Evolutionary conservation across 2,113 vertebrate genomes (phyloP), one percentile per base, ranked within the genome.

Genomic region (Boleophthalmus pectinirostris): DNA sequence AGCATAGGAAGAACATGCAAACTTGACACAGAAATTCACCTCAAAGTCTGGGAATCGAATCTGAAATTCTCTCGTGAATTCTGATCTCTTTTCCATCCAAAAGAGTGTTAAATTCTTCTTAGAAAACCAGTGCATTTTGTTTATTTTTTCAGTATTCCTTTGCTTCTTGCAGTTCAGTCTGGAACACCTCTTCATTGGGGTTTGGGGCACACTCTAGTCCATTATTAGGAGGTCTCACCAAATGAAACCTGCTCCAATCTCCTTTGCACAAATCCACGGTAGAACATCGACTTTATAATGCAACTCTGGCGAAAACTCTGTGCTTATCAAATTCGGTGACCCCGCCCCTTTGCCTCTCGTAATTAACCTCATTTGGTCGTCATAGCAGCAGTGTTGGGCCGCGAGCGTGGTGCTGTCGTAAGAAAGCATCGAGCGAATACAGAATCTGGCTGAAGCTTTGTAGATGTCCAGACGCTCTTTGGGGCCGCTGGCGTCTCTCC

Each of bases 201-300:
- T 95, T 97, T 67, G 93, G 92, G 0, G 82, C 47, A 1, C 95
- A 97, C 63, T 23, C 89, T 0, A 81, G 78, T 24, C 95, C 95
- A 0, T 96, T 97, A 91, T 96, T 96, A 74, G 96, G 96, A 0
- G 96, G 95, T 46, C 96, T 86, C 46, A 94, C 92, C 0, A 92
- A 88, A 0, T 97, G 96, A 76, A 95, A 96, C 0, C 92, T 91
- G 85, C 95, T 97, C 96, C 96, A 97, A 91, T 96, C 95, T 0
- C 95, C 96, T 74, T 96, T 96, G 84, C 96, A 97, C 56, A 96
- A 91, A 96, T 95, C 96, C 96, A 97, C 3, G 95, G 96, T 74
- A 96, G 82, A 24, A 89, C 94, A 81, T 97, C 96, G 78, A 96
- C 93, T 60, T 86, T 83, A 38, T 81, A 81, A 54, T 86, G 78